Conservation (phyloP, 2,888 invertebrate genomes). For the Nemotelus pantherinus region DNA sequence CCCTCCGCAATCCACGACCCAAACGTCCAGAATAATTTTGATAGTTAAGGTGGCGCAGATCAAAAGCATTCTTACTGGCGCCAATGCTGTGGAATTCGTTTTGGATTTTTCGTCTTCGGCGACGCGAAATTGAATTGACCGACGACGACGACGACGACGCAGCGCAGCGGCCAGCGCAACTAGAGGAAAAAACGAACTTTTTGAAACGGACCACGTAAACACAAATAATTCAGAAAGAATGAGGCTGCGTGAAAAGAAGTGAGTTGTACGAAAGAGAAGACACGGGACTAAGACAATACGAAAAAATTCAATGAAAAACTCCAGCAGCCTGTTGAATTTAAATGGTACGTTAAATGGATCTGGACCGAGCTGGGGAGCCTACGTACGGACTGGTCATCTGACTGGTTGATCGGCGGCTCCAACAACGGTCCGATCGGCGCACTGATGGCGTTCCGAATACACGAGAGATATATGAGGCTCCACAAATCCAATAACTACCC, state of each 20-base stretch:
- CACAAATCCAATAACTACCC: conserved; percentile 1
- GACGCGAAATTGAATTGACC: too few species aligned
- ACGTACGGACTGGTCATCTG: too few species aligned
- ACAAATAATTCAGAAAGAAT: too few species aligned
- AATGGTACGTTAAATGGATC: too few species aligned
- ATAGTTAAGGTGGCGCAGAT: conserved; percentile 24
- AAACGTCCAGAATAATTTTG: not conserved
- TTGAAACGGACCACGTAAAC: not conserved
- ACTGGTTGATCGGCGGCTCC: too few species aligned
- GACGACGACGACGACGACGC: too few species aligned
- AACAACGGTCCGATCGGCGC: too few species aligned
- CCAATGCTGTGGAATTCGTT: conserved; percentile 18
- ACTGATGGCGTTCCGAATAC: too few species aligned
- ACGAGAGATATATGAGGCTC: not conserved
- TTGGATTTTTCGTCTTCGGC: not conserved
- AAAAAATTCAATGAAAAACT: not conserved
- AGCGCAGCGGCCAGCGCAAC: too few species aligned
- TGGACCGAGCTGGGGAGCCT: too few species aligned
- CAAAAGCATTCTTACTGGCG: conserved; percentile 30
- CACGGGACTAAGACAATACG: not conserved
- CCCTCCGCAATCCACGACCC: not conserved
- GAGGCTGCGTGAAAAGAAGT: not conserved
- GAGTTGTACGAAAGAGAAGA: not conserved
- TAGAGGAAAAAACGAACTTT: not conserved
- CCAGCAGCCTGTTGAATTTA: too few species aligned